Evolutionary conservation across 2,888 invertebrate genomes (phyloP).

Genomic region (Limenitis camilla): DNA sequence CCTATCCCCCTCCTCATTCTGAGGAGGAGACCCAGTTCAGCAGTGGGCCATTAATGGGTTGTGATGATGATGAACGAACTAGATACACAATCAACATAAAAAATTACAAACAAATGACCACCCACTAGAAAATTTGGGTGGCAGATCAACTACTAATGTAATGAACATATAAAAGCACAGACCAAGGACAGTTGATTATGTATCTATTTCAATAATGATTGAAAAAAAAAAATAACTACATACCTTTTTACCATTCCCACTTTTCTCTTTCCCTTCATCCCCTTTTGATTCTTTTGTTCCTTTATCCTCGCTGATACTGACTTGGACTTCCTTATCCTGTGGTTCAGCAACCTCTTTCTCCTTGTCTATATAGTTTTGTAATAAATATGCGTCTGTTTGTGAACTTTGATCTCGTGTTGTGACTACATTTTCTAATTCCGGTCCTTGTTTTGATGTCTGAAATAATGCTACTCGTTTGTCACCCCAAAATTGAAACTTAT

Average conservation of each 20-base stretch:
- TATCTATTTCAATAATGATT: too few relatives aligned
- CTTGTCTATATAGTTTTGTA: background rate
- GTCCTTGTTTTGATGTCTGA: constrained; percentile 48
- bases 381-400: constrained; percentile 36
- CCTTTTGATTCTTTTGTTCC: background rate
- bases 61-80: too few relatives aligned
- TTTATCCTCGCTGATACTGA: background rate
- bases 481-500: too few relatives aligned
- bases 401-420: constrained; percentile 39
- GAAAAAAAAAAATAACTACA: background rate
- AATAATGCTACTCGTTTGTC: constrained; percentile 2
- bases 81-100: too few relatives aligned
- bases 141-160: too few relatives aligned
- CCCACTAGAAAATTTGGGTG: too few relatives aligned
- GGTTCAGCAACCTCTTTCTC: background rate
- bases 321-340: background rate
- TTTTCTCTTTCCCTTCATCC: background rate
- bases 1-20: too few relatives aligned
- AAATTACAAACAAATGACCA: too few relatives aligned
- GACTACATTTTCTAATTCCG: constrained; percentile 36
- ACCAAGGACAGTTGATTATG: too few relatives aligned
- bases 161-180: too few relatives aligned
- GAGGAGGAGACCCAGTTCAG: too few relatives aligned
- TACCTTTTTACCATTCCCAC: constrained; percentile 8
- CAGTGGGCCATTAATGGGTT: too few relatives aligned